phyloP scores from a whole-genome alignment of 2,888 invertebrate species.

The Rotaria socialis region DNA sequence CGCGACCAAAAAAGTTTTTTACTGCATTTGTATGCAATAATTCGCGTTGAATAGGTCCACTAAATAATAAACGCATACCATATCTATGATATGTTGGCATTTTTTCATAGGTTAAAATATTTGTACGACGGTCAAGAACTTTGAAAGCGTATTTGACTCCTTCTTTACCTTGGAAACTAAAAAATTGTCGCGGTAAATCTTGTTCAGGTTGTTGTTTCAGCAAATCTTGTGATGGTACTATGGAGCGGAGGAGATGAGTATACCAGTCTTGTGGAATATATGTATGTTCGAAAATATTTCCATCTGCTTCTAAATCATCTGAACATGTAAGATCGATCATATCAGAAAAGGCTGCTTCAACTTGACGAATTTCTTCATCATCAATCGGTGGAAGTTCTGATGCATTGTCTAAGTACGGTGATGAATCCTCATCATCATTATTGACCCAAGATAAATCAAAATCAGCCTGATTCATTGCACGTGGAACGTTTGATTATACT shows the following conservation, averaged over 20 bases:
- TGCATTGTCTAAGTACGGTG: no score
- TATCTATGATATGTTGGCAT: conserved; percentile 28
- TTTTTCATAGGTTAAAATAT: neutral
- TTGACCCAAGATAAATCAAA: neutral
- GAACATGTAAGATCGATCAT: neutral
- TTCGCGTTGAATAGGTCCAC: conserved; percentile 25
- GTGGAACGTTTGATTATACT: neutral
- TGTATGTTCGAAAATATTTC: conserved; percentile 35
- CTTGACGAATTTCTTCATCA: neutral
- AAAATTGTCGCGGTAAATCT: neutral
- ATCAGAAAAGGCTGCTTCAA: neutral
- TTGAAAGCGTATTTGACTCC: neutral
- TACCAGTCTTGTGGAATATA: neutral
- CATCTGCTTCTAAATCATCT: neutral
- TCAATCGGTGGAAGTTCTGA: neutral
- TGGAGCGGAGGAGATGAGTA: neutral
- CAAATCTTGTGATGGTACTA: neutral
- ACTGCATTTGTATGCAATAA: neutral
- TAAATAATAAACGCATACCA: conserved; percentile 25
- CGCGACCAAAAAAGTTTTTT: neutral
- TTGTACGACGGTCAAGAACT: conserved; percentile 27
- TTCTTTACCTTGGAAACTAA: neutral
- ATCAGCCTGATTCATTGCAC: neutral
- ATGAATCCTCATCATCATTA: no score
- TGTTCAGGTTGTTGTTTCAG: neutral